Percentiles rank a stretch among this genome's conserved stretches.
Conservation (phyloP, 30 jellyfish, hydroid and myxozoan species). For the Aurelia coerulea region DNA sequence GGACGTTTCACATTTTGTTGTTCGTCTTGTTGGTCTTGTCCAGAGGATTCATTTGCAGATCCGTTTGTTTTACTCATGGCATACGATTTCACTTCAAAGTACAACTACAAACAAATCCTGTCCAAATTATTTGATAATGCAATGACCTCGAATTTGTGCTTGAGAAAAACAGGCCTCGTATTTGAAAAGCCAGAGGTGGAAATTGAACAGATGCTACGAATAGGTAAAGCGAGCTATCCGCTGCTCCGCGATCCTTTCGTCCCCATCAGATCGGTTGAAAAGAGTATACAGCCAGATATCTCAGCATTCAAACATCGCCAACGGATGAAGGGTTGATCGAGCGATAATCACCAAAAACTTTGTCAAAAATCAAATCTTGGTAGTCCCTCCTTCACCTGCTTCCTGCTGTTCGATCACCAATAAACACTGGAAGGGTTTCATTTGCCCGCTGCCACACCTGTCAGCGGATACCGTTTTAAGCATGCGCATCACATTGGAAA, state of each 20-base stretch:
- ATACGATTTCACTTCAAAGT: slow-evolving; percentile 6
- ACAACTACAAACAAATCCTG: background rate
- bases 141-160: slow-evolving; percentile 27
- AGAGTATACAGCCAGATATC: background rate
- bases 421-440: slow-evolving; percentile 19
- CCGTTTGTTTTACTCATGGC: slow-evolving; percentile 71
- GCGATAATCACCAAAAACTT: too few relatives aligned
- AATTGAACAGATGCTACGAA: slow-evolving; percentile 61
- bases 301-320: slow-evolving; percentile 1
- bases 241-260: slow-evolving; percentile 15
- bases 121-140: background rate
- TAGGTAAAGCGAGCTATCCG: background rate
- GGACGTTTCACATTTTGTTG: slow-evolving; percentile 64
- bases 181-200: slow-evolving; percentile 30
- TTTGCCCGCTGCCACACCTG: slow-evolving; percentile 13
- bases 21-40: slow-evolving; percentile 24
- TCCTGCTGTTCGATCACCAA: slow-evolving; percentile 43
- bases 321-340: background rate
- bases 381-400: slow-evolving; percentile 44
- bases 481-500: slow-evolving; percentile 15
- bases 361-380: background rate
- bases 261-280: background rate
- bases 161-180: slow-evolving; percentile 38
- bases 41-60: slow-evolving; percentile 52
- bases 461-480: slow-evolving; percentile 34